Percentiles rank a stretch among this genome's conserved stretches.
phyloP scores from a whole-genome alignment of 1,140 invertebrate species.

The Myzus persicae region DNA sequence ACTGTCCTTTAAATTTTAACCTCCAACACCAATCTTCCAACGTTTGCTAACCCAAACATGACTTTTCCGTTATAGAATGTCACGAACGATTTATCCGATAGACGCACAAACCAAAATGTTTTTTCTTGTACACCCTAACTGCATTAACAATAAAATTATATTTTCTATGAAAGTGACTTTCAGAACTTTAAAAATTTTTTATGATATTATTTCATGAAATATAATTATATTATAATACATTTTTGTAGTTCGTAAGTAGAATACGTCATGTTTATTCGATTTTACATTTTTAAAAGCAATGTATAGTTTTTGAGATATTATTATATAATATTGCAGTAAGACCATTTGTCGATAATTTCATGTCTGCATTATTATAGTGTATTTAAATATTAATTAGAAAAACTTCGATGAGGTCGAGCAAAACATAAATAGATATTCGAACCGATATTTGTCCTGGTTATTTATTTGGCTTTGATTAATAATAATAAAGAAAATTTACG shows the following conservation, averaged over 20 bases:
- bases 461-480: slow-evolving; percentile 4
- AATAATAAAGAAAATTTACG: slow-evolving; percentile 21
- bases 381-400: neutral
- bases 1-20: neutral
- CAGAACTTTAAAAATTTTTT: neutral
- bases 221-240: too few species aligned
- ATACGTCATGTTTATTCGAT: neutral
- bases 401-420: neutral
- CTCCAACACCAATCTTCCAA: neutral
- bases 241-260: neutral
- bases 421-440: slow-evolving; percentile 2
- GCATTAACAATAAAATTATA: neutral
- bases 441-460: neutral
- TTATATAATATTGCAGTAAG: neutral
- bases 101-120: neutral
- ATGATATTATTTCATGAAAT: neutral
- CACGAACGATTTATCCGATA: slow-evolving; percentile 24
- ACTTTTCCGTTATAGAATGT: neutral
- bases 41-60: neutral
- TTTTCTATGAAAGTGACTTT: neutral
- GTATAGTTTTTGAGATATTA: neutral
- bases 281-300: neutral
- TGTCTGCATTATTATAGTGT: neutral
- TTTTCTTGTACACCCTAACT: neutral
- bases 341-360: neutral